These are phyloP conservation scores for Oreocharis arfaki DNA, from an alignment of 2,113 vertebrate species.

Conservation along the genomic window DNA sequence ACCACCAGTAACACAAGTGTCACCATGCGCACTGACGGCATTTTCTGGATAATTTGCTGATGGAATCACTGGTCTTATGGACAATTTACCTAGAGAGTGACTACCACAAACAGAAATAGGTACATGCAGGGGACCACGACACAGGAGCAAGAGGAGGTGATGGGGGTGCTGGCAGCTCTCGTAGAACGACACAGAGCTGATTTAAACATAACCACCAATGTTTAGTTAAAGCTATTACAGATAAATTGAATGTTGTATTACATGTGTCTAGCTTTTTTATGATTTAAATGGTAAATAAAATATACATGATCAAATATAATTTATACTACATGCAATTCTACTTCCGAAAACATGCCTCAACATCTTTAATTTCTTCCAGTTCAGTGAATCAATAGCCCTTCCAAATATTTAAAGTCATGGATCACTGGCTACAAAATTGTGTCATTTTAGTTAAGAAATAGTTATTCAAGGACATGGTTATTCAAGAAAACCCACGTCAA, in stretches of 20 bases:
- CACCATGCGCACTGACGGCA: slow-evolving; percentile 67
- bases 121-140: background rate
- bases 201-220: background rate
- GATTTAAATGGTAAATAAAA: background rate
- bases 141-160: background rate
- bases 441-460: slow-evolving; percentile 45
- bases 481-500: background rate
- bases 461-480: slow-evolving; percentile 29
- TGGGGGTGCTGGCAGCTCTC: background rate
- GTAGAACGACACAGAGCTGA: background rate
- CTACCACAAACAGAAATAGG: slow-evolving; percentile 77
- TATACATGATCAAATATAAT: background rate
- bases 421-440: slow-evolving; percentile 42
- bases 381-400: slow-evolving; percentile 42
- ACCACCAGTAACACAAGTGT: slow-evolving; percentile 65
- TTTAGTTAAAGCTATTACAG: background rate
- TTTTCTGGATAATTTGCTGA: slow-evolving; percentile 91
- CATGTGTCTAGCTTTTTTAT: background rate
- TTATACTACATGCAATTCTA: background rate
- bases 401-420: slow-evolving; percentile 63
- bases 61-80: slow-evolving; percentile 81
- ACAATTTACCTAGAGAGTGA: slow-evolving; percentile 83
- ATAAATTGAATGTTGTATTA: background rate
- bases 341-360: slow-evolving; percentile 38
- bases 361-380: slow-evolving; percentile 34